Evolutionary conservation across 2,113 vertebrate species (phyloP).

Genomic region (Lepidothrix coronata): DNA sequence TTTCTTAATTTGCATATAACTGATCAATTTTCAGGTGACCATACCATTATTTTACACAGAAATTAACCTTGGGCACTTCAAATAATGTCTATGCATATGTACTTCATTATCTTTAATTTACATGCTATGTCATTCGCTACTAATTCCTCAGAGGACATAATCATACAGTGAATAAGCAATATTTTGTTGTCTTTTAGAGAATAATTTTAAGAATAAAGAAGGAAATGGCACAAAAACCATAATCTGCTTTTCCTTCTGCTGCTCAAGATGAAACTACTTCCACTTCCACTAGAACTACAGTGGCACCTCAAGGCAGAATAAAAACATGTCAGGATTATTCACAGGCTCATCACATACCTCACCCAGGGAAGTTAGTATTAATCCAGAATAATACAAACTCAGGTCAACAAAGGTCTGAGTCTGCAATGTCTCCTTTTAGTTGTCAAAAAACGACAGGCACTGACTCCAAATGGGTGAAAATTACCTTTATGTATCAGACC

Average conservation of each 20-base stretch:
- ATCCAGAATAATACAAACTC: background rate
- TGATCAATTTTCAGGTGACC: background rate
- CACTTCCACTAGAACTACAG: background rate
- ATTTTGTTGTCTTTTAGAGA: conserved; percentile 11
- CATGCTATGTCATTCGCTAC: background rate
- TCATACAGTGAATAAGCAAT: background rate
- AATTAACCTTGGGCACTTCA: conserved; percentile 16
- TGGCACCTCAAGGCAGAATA: conserved; percentile 44
- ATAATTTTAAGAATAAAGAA: background rate
- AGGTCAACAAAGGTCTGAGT: background rate
- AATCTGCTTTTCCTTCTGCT: background rate
- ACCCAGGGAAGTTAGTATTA: background rate
- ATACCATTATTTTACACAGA: background rate
- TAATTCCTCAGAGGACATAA: conserved; percentile 20
- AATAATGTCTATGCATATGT: background rate
- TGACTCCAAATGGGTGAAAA: background rate
- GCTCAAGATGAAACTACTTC: background rate
- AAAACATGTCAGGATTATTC: background rate
- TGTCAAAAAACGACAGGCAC: background rate
- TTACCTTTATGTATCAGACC: background rate
- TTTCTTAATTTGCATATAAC: background rate
- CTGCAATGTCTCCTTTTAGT: background rate
- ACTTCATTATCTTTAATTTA: conserved; percentile 32
- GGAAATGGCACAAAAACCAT: background rate
- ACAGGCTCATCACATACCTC: background rate